A percentile compares a stretch with the other conserved stretches of the same genome.
Conservation (phyloP, 2,113 vertebrate genomes). For the Cynoglossus semilaevis region DNA sequence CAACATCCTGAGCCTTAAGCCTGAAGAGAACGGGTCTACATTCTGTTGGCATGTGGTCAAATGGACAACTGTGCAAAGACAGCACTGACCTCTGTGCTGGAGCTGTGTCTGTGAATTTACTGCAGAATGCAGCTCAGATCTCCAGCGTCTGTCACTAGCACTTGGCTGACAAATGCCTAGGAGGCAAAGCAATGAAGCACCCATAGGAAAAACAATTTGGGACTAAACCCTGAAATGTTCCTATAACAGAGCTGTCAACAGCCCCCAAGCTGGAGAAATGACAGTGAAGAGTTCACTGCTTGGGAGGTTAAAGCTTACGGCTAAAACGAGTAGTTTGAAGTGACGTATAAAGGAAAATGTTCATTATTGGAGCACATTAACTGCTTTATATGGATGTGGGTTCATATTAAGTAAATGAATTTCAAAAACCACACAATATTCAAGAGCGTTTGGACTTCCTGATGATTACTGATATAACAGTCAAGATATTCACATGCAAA, state of each 20-base stretch:
- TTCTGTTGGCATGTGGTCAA: slow-evolving; percentile 14
- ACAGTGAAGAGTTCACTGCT: slow-evolving; percentile 19
- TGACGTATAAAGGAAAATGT: slow-evolving; percentile 4
- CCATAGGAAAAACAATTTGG: slow-evolving; percentile 51
- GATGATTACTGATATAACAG: too few relatives aligned
- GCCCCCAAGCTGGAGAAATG: slow-evolving; percentile 44
- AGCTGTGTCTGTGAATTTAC: slow-evolving; percentile 38
- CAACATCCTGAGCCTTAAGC: too few relatives aligned
- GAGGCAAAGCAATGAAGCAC: slow-evolving; percentile 40
- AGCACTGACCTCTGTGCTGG: slow-evolving; percentile 12
- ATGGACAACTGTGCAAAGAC: neutral
- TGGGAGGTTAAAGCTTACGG: slow-evolving; percentile 22
- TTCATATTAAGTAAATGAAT: too few relatives aligned
- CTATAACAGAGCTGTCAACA: slow-evolving; percentile 53
- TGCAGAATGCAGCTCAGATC: slow-evolving; percentile 27
- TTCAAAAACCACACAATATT: neutral
- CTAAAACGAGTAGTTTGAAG: slow-evolving; percentile 13
- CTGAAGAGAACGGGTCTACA: slow-evolving; percentile 5
- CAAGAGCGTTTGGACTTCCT: too few relatives aligned
- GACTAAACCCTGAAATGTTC: slow-evolving; percentile 50
- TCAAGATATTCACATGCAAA: too few relatives aligned
- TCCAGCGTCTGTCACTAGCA: slow-evolving; percentile 40
- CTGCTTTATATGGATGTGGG: neutral
- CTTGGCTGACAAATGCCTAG: slow-evolving; percentile 52
- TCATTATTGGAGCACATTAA: neutral